Percentiles rank a stretch among this genome's conserved stretches.
Evolutionary conservation across 2,888 invertebrate genomes (phyloP).

Genomic region (Lycocerus yunnanus): DNA sequence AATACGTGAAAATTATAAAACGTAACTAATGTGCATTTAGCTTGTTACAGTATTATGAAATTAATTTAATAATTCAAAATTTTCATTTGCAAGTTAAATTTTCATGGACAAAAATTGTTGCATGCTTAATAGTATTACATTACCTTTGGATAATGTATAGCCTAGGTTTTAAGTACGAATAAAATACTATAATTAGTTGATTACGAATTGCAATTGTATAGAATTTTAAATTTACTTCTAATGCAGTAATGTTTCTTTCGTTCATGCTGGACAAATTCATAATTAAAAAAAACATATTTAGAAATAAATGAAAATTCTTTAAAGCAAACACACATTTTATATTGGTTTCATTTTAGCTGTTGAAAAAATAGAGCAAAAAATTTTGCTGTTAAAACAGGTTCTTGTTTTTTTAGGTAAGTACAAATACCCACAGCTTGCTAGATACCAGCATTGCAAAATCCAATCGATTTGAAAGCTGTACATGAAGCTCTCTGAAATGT

Average conservation of each 20-base stretch:
- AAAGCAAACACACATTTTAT: neutral
- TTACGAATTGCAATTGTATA: neutral
- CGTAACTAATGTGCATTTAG: neutral
- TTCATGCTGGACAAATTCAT: neutral
- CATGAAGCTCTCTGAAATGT: neutral
- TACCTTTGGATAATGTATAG: neutral
- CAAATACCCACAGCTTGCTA: neutral
- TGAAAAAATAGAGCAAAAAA: neutral
- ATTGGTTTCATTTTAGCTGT: neutral
- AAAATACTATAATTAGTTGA: neutral
- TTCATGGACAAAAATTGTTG: neutral
- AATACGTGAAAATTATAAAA: too few species aligned
- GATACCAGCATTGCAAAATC: neutral
- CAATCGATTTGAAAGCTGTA: neutral
- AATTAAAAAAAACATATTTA: too few species aligned
- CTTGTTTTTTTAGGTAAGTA: neutral
- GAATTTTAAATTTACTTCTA: neutral
- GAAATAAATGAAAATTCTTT: neutral
- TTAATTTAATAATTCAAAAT: neutral
- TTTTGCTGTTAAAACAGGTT: neutral
- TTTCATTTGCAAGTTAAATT: neutral
- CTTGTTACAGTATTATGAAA: neutral
- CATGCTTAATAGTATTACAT: neutral
- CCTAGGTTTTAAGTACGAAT: neutral
- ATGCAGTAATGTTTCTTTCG: neutral